Evolutionary conservation across 2,888 invertebrate species (phyloP).

Genomic region (Papilio demoleus): DNA sequence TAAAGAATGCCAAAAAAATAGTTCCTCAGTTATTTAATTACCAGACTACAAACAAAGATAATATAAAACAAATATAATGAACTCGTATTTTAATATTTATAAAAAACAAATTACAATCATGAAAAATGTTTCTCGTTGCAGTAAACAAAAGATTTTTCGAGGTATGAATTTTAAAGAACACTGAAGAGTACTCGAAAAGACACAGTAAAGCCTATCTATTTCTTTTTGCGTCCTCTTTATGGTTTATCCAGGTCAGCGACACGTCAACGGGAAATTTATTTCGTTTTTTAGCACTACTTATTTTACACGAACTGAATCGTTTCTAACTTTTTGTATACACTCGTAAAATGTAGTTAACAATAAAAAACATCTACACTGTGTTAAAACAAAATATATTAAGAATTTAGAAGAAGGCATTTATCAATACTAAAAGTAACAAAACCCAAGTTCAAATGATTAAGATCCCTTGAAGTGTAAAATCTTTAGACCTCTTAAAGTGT

Average conservation of each 20-base stretch:
- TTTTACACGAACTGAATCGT: slow-evolving; percentile 29
- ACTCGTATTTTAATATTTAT: too few relatives aligned
- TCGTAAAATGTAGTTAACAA: neutral
- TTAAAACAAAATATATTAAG: too few relatives aligned
- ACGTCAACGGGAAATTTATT: slow-evolving; percentile 24
- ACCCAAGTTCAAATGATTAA: slow-evolving; percentile 4
- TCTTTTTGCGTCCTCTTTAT: slow-evolving; percentile 31
- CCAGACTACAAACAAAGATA: too few relatives aligned
- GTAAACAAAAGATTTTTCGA: slow-evolving; percentile 16
- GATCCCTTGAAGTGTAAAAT: neutral
- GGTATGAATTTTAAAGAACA: slow-evolving; percentile 14
- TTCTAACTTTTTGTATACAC: slow-evolving; percentile 4
- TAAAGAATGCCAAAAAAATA: too few relatives aligned
- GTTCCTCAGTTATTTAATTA: too few relatives aligned
- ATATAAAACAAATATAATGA: too few relatives aligned
- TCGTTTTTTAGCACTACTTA: neutral
- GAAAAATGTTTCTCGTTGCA: neutral
- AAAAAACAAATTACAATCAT: too few relatives aligned
- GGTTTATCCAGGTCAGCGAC: slow-evolving; percentile 34
- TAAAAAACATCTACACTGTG: neutral
- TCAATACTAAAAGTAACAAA: neutral
- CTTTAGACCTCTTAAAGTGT: neutral
- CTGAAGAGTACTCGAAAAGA: slow-evolving; percentile 28
- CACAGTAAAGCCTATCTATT: slow-evolving; percentile 19
- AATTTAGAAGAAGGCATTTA: neutral